Conservation (phyloP, 2,888 invertebrate species). For the Drosophila lutescens region DNA sequence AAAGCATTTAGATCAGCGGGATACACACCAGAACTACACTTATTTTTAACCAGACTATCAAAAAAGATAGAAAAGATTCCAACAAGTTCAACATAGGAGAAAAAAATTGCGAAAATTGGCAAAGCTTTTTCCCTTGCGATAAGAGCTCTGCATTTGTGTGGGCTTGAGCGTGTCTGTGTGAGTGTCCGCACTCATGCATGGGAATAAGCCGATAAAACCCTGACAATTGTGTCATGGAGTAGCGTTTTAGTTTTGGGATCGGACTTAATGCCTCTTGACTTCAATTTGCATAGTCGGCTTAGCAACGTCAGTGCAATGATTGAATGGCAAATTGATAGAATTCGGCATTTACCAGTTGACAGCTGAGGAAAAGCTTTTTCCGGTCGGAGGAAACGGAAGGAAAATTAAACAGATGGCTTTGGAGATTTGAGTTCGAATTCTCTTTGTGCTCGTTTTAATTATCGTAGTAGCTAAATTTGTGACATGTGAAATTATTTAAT, state of each 20-base stretch:
- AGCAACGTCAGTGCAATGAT: constrained; percentile 54
- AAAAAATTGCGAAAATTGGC: constrained; percentile 11
- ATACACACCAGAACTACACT: neutral
- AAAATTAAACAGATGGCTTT: constrained; percentile 17
- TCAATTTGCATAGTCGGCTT: constrained; percentile 68
- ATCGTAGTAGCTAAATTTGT: neutral
- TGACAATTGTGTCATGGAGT: constrained; percentile 68
- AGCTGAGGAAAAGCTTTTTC: constrained; percentile 1
- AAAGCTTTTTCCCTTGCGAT: constrained; percentile 26
- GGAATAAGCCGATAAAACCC: constrained; percentile 70
- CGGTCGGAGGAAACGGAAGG: neutral
- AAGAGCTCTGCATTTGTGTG: constrained; percentile 10
- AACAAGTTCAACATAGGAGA: constrained; percentile 1
- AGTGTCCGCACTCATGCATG: constrained; percentile 63
- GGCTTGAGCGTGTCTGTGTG: constrained; percentile 18
- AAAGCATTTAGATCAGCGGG: neutral
- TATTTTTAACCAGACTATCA: neutral
- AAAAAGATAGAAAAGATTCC: constrained; percentile 12
- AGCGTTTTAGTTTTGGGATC: constrained; percentile 56
- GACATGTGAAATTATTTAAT: too few species aligned
- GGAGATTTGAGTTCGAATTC: neutral
- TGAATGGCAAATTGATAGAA: constrained; percentile 58
- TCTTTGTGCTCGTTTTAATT: constrained; percentile 22
- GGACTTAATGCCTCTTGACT: constrained; percentile 71
- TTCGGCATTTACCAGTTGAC: constrained; percentile 33